These are phyloP conservation scores for Ichneumoninae sp. DNA, from an alignment of 2,888 invertebrate genomes.

Conservation along the genomic window DNA sequence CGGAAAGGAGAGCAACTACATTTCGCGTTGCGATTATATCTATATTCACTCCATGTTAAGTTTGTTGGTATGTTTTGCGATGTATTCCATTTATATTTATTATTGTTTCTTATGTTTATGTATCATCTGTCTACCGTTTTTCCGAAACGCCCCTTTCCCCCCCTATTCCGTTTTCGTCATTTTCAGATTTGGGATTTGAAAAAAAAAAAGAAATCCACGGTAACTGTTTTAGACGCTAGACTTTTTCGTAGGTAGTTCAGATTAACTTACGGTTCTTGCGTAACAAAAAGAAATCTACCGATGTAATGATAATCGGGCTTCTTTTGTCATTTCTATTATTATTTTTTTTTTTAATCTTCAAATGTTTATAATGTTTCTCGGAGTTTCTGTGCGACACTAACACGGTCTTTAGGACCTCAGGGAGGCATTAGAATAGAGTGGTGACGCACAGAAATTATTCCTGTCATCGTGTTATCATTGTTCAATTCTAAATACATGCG, in stretches of 20 bases:
- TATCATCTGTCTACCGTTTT: slow-evolving; percentile 44
- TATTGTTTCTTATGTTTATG: slow-evolving; percentile 62
- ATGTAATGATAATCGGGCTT: slow-evolving; percentile 49
- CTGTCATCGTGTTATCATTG: slow-evolving; percentile 42
- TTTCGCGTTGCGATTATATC: slow-evolving; percentile 66
- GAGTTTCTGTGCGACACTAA: slow-evolving; percentile 53
- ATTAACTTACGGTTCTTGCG: slow-evolving; percentile 48
- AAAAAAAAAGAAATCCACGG: slow-evolving; percentile 35
- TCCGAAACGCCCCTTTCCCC: slow-evolving; percentile 9
- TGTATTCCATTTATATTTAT: slow-evolving; percentile 72
- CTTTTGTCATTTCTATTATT: slow-evolving; percentile 38
- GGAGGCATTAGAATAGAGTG: slow-evolving; percentile 19
- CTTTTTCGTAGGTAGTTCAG: slow-evolving; percentile 57
- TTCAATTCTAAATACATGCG: slow-evolving; percentile 48
- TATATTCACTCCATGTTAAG: slow-evolving; percentile 75
- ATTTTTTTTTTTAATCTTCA: slow-evolving; percentile 31
- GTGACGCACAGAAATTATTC: slow-evolving; percentile 53
- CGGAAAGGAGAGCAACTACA: slow-evolving; percentile 71
- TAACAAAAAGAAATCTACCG: slow-evolving; percentile 26
- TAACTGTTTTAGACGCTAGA: slow-evolving; percentile 52
- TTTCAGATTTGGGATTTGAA: slow-evolving; percentile 62
- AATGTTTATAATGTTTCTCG: slow-evolving; percentile 24
- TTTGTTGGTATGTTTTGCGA: slow-evolving; percentile 79
- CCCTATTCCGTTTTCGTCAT: slow-evolving; percentile 57
- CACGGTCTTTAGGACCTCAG: slow-evolving; percentile 42